phyloP scores from a whole-genome alignment of 2,797 vertebrate species.

The Leptatherina wallacei region DNA sequence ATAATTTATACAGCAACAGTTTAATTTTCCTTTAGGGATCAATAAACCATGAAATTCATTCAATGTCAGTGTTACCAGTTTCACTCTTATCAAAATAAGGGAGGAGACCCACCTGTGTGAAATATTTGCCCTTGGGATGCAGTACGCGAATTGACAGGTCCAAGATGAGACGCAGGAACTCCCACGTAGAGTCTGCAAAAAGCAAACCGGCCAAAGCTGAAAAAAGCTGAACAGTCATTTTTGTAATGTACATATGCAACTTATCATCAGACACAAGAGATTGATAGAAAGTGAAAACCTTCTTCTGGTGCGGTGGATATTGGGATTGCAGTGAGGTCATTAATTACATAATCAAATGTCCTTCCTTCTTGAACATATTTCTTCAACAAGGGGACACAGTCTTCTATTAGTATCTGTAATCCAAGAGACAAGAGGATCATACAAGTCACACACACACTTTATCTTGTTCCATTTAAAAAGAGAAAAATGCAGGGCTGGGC shows the following conservation, averaged over 20 bases:
- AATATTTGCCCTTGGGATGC: constrained; percentile 94
- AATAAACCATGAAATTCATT: not conserved
- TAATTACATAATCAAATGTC: constrained; percentile 97
- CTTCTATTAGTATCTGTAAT: constrained; percentile 92
- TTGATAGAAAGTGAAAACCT: constrained; percentile 76
- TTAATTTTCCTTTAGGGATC: not conserved
- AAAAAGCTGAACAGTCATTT: not conserved
- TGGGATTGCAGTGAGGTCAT: constrained; percentile 96
- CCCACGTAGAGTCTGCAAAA: constrained; percentile 93
- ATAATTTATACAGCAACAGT: not conserved
- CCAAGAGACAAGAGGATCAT: not conserved
- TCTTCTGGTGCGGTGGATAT: constrained; percentile 98
- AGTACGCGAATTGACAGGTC: constrained; percentile 96
- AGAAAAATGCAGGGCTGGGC: too few species aligned
- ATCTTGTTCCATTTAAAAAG: not conserved
- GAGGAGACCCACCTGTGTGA: constrained; percentile 89
- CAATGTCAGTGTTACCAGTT: not conserved
- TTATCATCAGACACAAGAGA: not conserved
- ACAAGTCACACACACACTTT: not conserved
- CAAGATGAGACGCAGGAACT: constrained; percentile 95
- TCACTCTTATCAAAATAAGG: not conserved
- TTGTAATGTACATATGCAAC: not conserved
- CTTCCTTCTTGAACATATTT: constrained; percentile 95
- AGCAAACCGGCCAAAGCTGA: too few species aligned
- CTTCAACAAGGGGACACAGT: constrained; percentile 97